phyloP scores from a whole-genome alignment of 2,888 invertebrate species.

The Catotricha subobsoleta region DNA sequence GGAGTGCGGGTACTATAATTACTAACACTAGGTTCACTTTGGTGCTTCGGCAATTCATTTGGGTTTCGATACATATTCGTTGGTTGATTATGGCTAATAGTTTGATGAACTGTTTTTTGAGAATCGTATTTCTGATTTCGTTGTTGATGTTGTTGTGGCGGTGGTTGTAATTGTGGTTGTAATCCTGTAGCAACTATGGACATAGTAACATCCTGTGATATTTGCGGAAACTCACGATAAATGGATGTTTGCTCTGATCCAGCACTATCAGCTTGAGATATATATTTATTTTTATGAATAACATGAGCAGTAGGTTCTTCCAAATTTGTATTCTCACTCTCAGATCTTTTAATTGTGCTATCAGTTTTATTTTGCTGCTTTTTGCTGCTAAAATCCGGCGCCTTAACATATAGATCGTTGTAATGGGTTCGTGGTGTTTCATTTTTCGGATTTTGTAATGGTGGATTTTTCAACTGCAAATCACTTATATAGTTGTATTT shows the following conservation, averaged over 20 bases:
- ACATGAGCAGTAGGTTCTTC: slow-evolving; percentile 11
- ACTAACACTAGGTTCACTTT: too few relatives aligned
- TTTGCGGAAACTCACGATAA: slow-evolving; percentile 8
- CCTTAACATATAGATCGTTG: slow-evolving; percentile 12
- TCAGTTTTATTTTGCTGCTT: background rate
- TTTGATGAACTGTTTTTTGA: too few relatives aligned
- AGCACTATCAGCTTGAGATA: slow-evolving; percentile 1
- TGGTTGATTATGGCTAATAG: too few relatives aligned
- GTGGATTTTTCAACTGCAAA: slow-evolving; percentile 13
- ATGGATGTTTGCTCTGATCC: background rate
- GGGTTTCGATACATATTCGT: too few relatives aligned
- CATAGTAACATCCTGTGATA: slow-evolving; percentile 12
- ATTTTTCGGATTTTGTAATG: background rate
- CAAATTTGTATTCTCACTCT: background rate
- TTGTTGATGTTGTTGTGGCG: background rate
- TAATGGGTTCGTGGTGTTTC: too few relatives aligned
- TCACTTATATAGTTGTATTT: slow-evolving; percentile 15
- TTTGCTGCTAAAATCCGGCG: slow-evolving; percentile 11
- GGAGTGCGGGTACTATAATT: too few relatives aligned
- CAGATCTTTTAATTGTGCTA: too few relatives aligned
- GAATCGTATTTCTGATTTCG: slow-evolving; percentile 1
- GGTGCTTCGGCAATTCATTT: too few relatives aligned
- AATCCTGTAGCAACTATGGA: slow-evolving; percentile 11
- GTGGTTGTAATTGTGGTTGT: background rate
- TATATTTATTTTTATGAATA: slow-evolving; percentile 10